Percentiles rank a stretch among this genome's conserved stretches.
These are phyloP conservation scores for Lordiphosa andalusiaca DNA, from an alignment of 2,888 invertebrate species.

Conservation along the genomic window DNA sequence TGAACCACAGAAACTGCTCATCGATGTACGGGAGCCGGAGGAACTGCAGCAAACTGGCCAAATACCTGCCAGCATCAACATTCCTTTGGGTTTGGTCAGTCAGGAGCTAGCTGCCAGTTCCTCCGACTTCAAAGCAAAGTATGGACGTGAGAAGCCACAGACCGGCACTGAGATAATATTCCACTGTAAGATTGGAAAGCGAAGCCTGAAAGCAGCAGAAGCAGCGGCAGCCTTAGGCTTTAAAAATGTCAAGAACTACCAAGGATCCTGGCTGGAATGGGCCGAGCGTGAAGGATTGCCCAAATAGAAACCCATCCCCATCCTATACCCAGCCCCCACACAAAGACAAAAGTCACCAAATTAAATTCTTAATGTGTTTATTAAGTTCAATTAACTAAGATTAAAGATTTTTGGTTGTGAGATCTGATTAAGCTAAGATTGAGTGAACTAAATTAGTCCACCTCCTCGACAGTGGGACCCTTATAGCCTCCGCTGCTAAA, in stretches of 20 bases:
- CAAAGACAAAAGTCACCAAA: background rate
- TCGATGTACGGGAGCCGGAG: slow-evolving; percentile 89
- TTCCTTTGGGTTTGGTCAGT: slow-evolving; percentile 83
- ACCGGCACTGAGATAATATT: slow-evolving; percentile 84
- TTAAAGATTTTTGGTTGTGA: slow-evolving; percentile 10
- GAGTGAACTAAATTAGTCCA: slow-evolving; percentile 40
- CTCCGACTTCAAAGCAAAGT: slow-evolving; percentile 83
- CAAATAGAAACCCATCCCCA: slow-evolving; percentile 76
- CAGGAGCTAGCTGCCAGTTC: slow-evolving; percentile 53
- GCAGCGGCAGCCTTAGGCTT: slow-evolving; percentile 77
- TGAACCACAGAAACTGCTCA: slow-evolving; percentile 82
- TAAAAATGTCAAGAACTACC: slow-evolving; percentile 74
- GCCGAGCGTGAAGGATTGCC: slow-evolving; percentile 74
- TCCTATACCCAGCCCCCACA: background rate
- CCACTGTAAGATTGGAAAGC: slow-evolving; percentile 85
- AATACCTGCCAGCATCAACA: slow-evolving; percentile 88
- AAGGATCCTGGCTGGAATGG: slow-evolving; percentile 79
- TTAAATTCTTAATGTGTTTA: background rate
- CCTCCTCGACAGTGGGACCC: slow-evolving; percentile 51
- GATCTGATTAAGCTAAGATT: background rate
- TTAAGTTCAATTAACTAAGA: background rate
- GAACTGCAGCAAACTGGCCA: slow-evolving; percentile 86
- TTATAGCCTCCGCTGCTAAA: slow-evolving; percentile 14
- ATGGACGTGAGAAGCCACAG: slow-evolving; percentile 83
- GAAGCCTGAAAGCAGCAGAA: slow-evolving; percentile 84